These are phyloP conservation scores for Synodontis membranacea DNA, from an alignment of 2,113 vertebrate genomes.

Conservation along the genomic window DNA sequence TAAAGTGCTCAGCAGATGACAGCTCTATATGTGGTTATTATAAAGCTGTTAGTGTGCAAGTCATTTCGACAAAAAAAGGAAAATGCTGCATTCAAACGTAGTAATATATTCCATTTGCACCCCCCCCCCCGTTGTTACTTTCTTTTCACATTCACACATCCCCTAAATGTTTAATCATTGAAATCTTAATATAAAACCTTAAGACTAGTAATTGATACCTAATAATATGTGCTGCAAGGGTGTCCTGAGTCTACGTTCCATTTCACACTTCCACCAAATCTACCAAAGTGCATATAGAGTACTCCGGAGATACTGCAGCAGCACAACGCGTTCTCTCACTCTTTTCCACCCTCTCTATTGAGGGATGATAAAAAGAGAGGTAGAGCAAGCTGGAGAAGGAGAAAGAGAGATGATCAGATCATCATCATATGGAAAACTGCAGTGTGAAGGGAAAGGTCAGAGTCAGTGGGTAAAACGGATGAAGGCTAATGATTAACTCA, in stretches of 20 bases:
- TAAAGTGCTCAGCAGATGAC: constrained; percentile 22
- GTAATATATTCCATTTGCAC: background rate
- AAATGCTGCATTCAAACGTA: constrained; percentile 8
- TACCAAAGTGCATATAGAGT: background rate
- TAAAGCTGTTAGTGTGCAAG: constrained; percentile 15
- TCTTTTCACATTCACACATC: background rate
- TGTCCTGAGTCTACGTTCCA: background rate
- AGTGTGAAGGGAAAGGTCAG: constrained; percentile 76
- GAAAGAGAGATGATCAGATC: constrained; percentile 69
- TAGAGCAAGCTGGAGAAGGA: background rate
- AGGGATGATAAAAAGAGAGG: background rate
- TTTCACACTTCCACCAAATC: background rate
- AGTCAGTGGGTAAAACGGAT: constrained; percentile 79
- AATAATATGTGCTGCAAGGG: background rate
- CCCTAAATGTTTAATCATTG: background rate
- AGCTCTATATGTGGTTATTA: constrained; percentile 27
- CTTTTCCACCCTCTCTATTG: constrained; percentile 11
- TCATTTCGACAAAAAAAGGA: constrained; percentile 6
- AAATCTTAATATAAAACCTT: background rate
- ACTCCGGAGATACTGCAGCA: background rate
- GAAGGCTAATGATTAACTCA: constrained; percentile 85
- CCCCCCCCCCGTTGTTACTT: background rate
- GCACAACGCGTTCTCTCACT: background rate
- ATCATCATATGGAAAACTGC: constrained; percentile 73
- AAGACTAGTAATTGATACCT: background rate